Conservation (phyloP, 2,888 invertebrate species). For the Suillia variegata region DNA sequence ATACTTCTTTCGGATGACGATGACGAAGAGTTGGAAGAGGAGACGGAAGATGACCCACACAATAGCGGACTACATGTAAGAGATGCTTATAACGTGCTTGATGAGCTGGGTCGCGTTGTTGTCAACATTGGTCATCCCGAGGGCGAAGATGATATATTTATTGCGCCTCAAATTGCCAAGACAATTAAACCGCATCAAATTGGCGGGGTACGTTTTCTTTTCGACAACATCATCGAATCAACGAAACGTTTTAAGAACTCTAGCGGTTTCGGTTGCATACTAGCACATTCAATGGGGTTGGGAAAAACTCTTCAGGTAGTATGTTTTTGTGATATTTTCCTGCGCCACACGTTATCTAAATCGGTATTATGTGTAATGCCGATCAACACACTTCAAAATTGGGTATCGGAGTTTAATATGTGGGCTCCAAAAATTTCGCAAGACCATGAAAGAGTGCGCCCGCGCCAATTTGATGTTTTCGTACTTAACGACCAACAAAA, state of each 20-base stretch:
- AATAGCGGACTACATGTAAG: constrained; percentile 94
- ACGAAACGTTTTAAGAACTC: constrained; percentile 84
- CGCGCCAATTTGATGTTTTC: constrained; percentile 84
- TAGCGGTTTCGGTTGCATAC: constrained; percentile 94
- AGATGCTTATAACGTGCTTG: constrained; percentile 87
- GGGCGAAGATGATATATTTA: constrained; percentile 86
- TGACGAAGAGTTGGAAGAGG: constrained; percentile 78
- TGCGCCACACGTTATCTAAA: constrained; percentile 85
- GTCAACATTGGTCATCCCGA: constrained; percentile 93
- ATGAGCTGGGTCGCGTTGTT: constrained; percentile 88
- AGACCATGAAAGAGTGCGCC: constrained; percentile 72
- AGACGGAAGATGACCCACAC: constrained; percentile 82
- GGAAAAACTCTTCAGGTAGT: constrained; percentile 98
- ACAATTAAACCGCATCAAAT: constrained; percentile 97
- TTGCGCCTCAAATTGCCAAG: constrained; percentile 88
- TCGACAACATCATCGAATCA: constrained; percentile 96
- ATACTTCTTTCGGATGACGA: constrained; percentile 85
- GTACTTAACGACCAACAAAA: constrained; percentile 95
- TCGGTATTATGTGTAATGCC: constrained; percentile 96
- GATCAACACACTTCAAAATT: constrained; percentile 97
- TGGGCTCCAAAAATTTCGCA: constrained; percentile 84
- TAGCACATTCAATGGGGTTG: constrained; percentile 98
- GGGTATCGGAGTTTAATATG: constrained; percentile 96
- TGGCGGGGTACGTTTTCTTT: constrained; percentile 93
- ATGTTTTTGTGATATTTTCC: constrained; percentile 94